These are phyloP conservation scores for Zaprionus inermis DNA, from an alignment of 1,140 invertebrate species.

Conservation along the genomic window DNA sequence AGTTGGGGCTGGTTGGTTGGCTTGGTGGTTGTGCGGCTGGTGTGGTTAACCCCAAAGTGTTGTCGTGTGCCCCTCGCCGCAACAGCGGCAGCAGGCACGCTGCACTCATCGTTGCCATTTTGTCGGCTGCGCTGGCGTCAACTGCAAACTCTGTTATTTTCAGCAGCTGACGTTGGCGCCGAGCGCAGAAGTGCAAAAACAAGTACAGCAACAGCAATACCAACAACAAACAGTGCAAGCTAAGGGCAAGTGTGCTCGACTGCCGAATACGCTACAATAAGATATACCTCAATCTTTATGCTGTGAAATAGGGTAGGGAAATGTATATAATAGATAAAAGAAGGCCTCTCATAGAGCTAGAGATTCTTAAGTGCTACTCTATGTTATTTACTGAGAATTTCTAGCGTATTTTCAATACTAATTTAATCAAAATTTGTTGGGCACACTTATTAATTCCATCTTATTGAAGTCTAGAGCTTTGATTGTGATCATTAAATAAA, in stretches of 20 bases:
- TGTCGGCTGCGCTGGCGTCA: slow-evolving; percentile 57
- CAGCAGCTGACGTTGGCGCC: slow-evolving; percentile 39
- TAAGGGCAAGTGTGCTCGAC: background rate
- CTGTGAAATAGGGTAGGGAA: too few relatives aligned
- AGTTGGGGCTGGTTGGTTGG: slow-evolving; percentile 14
- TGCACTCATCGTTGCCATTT: slow-evolving; percentile 56
- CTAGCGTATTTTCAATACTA: too few relatives aligned
- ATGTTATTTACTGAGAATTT: too few relatives aligned
- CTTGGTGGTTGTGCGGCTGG: slow-evolving; percentile 52
- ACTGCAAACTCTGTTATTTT: slow-evolving; percentile 66
- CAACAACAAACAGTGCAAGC: background rate
- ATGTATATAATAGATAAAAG: too few relatives aligned
- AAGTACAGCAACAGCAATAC: background rate
- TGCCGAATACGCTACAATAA: background rate
- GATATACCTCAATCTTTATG: too few relatives aligned
- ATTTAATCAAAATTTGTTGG: too few relatives aligned
- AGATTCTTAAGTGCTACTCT: too few relatives aligned
- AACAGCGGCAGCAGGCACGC: background rate
- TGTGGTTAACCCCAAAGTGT: slow-evolving; percentile 78
- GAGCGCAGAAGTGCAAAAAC: slow-evolving; percentile 18
- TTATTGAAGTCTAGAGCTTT: too few relatives aligned
- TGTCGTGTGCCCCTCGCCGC: slow-evolving; percentile 51
- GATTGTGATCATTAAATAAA: too few relatives aligned
- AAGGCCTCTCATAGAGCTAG: too few relatives aligned
- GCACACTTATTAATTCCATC: too few relatives aligned